These are phyloP conservation scores for Machimus rusticus DNA, from an alignment of 2,888 invertebrate genomes.

Conservation along the genomic window DNA sequence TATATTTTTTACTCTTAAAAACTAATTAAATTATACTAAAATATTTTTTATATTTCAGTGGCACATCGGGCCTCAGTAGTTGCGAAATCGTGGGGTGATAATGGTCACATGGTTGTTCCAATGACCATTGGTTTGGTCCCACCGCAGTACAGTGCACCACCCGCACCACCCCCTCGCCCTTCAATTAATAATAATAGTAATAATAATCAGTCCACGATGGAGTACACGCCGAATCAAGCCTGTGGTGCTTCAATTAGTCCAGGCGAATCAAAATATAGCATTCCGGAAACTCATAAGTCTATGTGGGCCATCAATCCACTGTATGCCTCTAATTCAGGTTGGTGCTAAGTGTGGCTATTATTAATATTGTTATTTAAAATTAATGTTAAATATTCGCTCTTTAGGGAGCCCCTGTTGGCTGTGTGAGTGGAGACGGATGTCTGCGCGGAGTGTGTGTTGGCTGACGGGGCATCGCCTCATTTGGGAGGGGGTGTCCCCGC, in stretches of 20 bases:
- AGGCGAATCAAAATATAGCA: slow-evolving; percentile 45
- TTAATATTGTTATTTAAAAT: background rate
- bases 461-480: no score
- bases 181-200: background rate
- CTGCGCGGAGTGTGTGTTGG: no score
- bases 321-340: slow-evolving; percentile 74
- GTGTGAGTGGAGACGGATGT: no score
- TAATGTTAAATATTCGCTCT: slow-evolving; percentile 47
- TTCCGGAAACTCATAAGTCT: slow-evolving; percentile 51
- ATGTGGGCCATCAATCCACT: slow-evolving; percentile 51
- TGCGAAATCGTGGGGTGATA: slow-evolving; percentile 44
- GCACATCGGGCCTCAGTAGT: slow-evolving; percentile 46
- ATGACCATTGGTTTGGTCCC: slow-evolving; percentile 45
- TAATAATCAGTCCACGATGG: slow-evolving; percentile 34
- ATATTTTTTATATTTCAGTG: slow-evolving; percentile 36
- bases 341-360: slow-evolving; percentile 48
- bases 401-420: no score
- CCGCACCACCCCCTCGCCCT: slow-evolving; percentile 43
- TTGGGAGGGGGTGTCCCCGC: no score
- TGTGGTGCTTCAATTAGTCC: slow-evolving; percentile 44
- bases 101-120: slow-evolving; percentile 47
- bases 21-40: background rate
- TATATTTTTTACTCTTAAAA: background rate
- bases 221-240: slow-evolving; percentile 43
- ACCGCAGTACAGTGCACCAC: slow-evolving; percentile 49